These are phyloP conservation scores for Eurois occulta DNA, from an alignment of 2,888 invertebrate genomes.

Conservation along the genomic window DNA sequence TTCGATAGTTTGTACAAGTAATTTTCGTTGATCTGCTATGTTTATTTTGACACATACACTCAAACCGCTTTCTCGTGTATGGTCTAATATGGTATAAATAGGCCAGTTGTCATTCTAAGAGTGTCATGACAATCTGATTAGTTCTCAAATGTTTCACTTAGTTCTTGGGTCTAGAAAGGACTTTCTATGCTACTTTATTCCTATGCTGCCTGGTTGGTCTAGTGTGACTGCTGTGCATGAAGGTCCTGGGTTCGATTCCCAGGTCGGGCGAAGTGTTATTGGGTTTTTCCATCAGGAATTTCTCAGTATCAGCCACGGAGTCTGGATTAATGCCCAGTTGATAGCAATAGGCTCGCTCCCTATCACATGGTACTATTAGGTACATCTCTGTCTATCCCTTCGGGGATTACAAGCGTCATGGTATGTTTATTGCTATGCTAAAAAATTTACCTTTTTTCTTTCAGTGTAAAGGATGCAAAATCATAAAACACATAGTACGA, in stretches of 20 bases:
- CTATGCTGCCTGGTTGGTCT: no score
- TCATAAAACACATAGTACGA: background rate
- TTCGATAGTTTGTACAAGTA: constrained; percentile 3
- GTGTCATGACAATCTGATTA: constrained; percentile 20
- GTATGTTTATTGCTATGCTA: no score
- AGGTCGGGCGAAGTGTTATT: no score
- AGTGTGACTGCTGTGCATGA: no score
- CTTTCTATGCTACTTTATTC: background rate
- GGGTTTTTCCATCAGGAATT: no score
- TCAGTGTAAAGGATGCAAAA: background rate
- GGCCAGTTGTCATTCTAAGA: background rate
- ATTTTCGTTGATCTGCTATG: constrained; percentile 20
- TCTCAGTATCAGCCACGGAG: no score
- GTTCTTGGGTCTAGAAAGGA: background rate
- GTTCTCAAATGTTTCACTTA: background rate
- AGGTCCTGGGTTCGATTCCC: no score
- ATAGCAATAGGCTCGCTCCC: no score
- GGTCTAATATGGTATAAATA: constrained; percentile 14
- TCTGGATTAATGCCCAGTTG: no score
- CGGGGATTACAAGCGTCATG: no score
- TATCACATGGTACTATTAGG: no score
- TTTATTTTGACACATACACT: constrained; percentile 17
- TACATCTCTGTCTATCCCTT: no score
- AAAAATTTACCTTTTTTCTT: background rate
- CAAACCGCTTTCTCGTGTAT: constrained; percentile 26